These are phyloP conservation scores for Amphipyra tragopoginis DNA, from an alignment of 2,888 invertebrate species.

Conservation along the genomic window DNA sequence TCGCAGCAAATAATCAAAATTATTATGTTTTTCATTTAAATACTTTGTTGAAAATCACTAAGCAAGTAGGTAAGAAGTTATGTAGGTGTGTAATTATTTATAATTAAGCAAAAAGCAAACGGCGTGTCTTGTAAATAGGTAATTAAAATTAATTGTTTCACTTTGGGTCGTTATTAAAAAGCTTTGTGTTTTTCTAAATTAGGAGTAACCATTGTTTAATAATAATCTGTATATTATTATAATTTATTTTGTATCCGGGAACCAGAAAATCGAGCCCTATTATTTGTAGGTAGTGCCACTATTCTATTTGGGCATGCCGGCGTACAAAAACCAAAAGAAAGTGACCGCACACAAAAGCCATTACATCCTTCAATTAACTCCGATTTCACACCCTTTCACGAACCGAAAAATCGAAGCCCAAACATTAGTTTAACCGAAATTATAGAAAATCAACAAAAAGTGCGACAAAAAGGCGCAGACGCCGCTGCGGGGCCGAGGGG, in stretches of 20 bases:
- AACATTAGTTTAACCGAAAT: constrained; percentile 89
- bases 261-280: constrained; percentile 52
- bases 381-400: constrained; percentile 90
- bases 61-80: constrained; percentile 72
- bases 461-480: constrained; percentile 78
- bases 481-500: constrained; percentile 64
- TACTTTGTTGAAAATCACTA: constrained; percentile 72
- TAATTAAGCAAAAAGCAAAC: constrained; percentile 64
- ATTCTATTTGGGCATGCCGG: constrained; percentile 52
- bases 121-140: constrained; percentile 64
- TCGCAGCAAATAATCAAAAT: constrained; percentile 46
- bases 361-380: constrained; percentile 87
- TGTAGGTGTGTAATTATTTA: constrained; percentile 75
- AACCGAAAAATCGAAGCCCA: constrained; percentile 90
- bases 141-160: constrained; percentile 63
- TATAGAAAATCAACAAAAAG: constrained; percentile 88
- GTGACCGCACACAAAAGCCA: constrained; percentile 86
- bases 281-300: constrained; percentile 50
- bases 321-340: constrained; percentile 76
- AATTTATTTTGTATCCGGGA: constrained; percentile 49
- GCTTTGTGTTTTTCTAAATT: constrained; percentile 59
- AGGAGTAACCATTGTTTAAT: constrained; percentile 61
- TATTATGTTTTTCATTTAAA: constrained; percentile 61
- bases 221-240: constrained; percentile 54
- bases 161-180: constrained; percentile 58